Evolutionary conservation across 2,888 invertebrate genomes (phyloP).

Genomic region (Lydus trimaculatus): DNA sequence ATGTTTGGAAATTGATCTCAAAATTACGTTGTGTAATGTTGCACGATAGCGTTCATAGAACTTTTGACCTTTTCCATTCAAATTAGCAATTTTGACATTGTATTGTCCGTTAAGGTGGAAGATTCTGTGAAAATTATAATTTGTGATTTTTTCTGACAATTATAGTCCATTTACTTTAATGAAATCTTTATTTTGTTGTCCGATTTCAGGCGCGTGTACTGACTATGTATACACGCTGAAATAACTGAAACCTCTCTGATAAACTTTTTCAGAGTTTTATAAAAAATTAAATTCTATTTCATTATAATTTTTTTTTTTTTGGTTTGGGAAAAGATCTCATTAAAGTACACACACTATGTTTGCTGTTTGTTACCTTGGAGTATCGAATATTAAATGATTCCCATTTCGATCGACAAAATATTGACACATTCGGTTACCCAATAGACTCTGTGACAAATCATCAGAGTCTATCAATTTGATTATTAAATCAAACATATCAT

Average conservation of each 20-base stretch:
- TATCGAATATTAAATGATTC: conserved; percentile 59
- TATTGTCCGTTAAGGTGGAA: neutral
- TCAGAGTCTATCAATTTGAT: conserved; percentile 62
- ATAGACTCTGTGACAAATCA: conserved; percentile 61
- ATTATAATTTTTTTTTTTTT: too few relatives aligned
- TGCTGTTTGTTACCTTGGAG: conserved; percentile 58
- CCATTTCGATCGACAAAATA: conserved; percentile 65
- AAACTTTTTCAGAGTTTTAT: too few relatives aligned
- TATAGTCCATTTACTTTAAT: too few relatives aligned
- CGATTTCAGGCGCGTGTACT: too few relatives aligned
- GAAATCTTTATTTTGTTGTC: too few relatives aligned
- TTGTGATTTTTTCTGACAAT: too few relatives aligned
- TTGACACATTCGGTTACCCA: conserved; percentile 66
- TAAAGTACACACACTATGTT: too few relatives aligned
- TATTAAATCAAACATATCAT: conserved; percentile 62
- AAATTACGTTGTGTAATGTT: neutral
- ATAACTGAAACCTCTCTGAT: too few relatives aligned
- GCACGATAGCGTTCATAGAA: neutral
- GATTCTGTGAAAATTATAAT: neutral
- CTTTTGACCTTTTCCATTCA: neutral
- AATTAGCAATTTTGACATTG: neutral
- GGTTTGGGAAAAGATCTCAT: too few relatives aligned
- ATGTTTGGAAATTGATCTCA: neutral
- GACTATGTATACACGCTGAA: too few relatives aligned
- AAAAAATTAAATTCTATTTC: too few relatives aligned